phyloP scores from a whole-genome alignment of 2,888 invertebrate species.

The Eupithecia centaureata region DNA sequence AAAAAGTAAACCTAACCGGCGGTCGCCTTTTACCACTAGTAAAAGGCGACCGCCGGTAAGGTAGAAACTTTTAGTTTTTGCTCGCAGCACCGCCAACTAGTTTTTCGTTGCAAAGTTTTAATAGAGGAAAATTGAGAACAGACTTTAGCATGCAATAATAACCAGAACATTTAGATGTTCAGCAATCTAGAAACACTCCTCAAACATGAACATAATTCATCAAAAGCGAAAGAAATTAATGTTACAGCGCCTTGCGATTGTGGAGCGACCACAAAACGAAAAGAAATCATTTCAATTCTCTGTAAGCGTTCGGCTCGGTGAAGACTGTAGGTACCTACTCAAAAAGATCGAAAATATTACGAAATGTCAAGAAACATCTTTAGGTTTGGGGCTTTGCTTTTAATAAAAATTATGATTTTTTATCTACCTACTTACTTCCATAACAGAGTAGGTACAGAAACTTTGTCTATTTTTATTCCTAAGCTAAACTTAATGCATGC shows the following conservation, averaged over 20 bases:
- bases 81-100: not conserved
- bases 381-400: not conserved
- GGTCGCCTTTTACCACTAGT: no score
- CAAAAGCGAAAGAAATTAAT: constrained; percentile 12
- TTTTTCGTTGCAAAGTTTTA: not conserved
- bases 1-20: not conserved
- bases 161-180: not conserved
- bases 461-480: not conserved
- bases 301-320: not conserved
- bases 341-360: not conserved
- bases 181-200: not conserved
- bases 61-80: not conserved
- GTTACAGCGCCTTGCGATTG: not conserved
- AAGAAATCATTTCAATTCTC: constrained; percentile 11
- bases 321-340: not conserved
- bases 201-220: constrained; percentile 6
- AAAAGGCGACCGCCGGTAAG: not conserved
- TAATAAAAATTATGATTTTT: no score
- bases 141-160: not conserved
- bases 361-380: constrained; percentile 1
- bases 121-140: not conserved
- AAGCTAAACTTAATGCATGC: no score
- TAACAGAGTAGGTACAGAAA: not conserved
- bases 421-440: not conserved
- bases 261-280: constrained; percentile 9